These are phyloP conservation scores for Pterobdella sp. DNA, from an alignment of 2,888 invertebrate genomes.

Conservation along the genomic window DNA sequence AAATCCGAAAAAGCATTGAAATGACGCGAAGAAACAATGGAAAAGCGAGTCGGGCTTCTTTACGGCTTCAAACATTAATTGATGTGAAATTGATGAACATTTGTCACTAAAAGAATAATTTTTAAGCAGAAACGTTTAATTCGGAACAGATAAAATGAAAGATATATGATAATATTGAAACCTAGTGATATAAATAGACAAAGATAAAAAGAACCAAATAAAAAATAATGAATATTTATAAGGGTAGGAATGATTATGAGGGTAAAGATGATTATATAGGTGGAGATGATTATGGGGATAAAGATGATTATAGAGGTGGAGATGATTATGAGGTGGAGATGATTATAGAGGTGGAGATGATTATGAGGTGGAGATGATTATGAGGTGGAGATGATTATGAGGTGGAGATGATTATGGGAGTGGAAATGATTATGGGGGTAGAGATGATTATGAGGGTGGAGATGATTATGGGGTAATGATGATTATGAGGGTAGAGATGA, in stretches of 20 bases:
- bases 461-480: not conserved
- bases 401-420: not conserved
- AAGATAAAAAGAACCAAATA: too few species aligned
- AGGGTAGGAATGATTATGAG: not conserved
- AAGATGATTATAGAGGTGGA: not conserved
- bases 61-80: too few species aligned
- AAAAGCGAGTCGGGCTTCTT: not conserved
- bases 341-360: not conserved
- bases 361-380: not conserved
- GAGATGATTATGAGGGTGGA: not conserved
- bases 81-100: too few species aligned
- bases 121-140: too few species aligned
- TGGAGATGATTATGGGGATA: not conserved
- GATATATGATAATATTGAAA: too few species aligned
- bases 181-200: too few species aligned
- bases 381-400: not conserved
- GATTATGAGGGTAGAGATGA: not conserved
- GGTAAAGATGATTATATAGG: not conserved
- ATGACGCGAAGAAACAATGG: constrained; percentile 81
- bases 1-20: constrained; percentile 89
- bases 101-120: too few species aligned
- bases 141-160: too few species aligned
- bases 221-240: too few species aligned
- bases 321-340: not conserved
- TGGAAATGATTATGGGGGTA: not conserved